Evolutionary conservation across 2,888 invertebrate species (phyloP).

Genomic region (Taenaris catops): DNA sequence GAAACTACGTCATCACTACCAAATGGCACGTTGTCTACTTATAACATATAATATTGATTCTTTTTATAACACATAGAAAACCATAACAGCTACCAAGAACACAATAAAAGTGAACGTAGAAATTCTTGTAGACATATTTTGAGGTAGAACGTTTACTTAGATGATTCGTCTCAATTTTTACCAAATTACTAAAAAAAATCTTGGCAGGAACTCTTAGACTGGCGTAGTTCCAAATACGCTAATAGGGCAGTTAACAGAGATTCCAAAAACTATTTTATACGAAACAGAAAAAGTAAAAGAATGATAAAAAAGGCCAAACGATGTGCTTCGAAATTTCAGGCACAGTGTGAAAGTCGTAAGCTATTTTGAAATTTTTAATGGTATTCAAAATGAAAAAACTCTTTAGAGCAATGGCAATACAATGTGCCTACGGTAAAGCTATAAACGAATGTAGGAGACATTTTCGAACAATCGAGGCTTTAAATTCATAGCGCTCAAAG

Average conservation of each 20-base stretch:
- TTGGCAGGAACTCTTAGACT: slow-evolving; percentile 26
- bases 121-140: too few species aligned
- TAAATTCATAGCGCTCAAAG: too few species aligned
- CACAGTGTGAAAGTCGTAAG: slow-evolving; percentile 4
- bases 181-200: slow-evolving; percentile 20
- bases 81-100: not conserved
- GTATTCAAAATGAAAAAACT: slow-evolving; percentile 3
- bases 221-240: slow-evolving; percentile 30
- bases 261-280: slow-evolving; percentile 26
- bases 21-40: too few species aligned
- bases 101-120: not conserved
- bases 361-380: slow-evolving; percentile 2
- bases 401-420: slow-evolving; percentile 1
- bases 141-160: slow-evolving; percentile 16
- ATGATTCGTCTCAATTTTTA: slow-evolving; percentile 22
- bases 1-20: too few species aligned
- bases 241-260: slow-evolving; percentile 30
- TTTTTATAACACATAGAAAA: not conserved
- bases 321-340: slow-evolving; percentile 4
- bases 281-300: slow-evolving; percentile 22
- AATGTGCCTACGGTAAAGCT: too few species aligned
- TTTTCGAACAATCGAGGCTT: too few species aligned
- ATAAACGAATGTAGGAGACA: too few species aligned
- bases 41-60: not conserved
- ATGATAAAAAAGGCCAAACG: slow-evolving; percentile 3